Base-by-base conservation (phyloP, 2,113 vertebrate species). In the Carlito syrichta region DNA sequence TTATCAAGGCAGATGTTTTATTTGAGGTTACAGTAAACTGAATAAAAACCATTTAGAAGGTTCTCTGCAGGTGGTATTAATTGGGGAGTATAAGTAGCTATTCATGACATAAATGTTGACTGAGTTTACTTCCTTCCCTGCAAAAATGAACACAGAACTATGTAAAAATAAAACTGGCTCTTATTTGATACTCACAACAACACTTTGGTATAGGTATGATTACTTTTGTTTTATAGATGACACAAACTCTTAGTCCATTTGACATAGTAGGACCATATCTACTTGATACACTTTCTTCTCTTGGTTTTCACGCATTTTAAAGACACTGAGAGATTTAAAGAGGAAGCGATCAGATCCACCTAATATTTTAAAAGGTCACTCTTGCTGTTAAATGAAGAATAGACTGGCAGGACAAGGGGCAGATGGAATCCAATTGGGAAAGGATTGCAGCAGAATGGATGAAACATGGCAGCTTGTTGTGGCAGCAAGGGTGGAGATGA, bases 301-400 rank as follows among this genome's bases (percentile, higher is more conserved):
- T 90, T 76, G 35, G 32, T 78, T 95, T 73, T 71, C 43, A 78
- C 16, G 13, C 60, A 48, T 48, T 93, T 32, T 77, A 84, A 92
- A 89, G 78, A 63, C 86, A 66, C 2, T 8, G 60, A 86, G 45
- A 86, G 69, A n/a, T 93, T 82, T 85, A 86, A 95, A 60, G 2
- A 74, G 25, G 38, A 63, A 69, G 30, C 50, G 19, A 91, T 30
- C 35, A 1, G 48, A 89, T 48, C 62, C 27, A 12, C 27, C 88
- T 93, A 93, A 27, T 95, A 85, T 86, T 96, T 82, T 77, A 91
- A 86, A 86, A 68, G 66, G 19, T 82, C 62, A 58, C 35, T 19
- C 38, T 50, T 82, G 68, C 40, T 86, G 76, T 62, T 82, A 58
- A 11, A 35, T 20, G 45, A 79, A 79, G 35, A 88, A 60, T 0